Evolutionary conservation across 2,888 invertebrate genomes (phyloP).

Genomic region (Tanaodytes sp.): DNA sequence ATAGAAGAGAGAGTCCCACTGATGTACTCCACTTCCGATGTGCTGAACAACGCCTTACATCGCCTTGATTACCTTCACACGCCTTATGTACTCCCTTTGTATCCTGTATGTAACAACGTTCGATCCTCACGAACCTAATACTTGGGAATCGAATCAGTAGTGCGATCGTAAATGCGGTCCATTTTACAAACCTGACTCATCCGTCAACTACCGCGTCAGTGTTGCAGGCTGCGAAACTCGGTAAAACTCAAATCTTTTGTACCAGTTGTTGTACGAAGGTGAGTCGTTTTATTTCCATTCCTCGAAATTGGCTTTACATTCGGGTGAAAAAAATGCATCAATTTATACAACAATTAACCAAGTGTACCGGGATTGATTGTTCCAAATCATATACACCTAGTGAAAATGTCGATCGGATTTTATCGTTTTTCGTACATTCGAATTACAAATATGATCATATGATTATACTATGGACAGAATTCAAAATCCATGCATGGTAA

Average conservation of each 20-base stretch:
- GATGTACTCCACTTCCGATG: constrained; percentile 72
- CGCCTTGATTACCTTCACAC: constrained; percentile 68
- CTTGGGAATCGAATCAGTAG: constrained; percentile 56
- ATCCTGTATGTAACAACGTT: constrained; percentile 64
- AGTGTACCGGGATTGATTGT: too few relatives aligned
- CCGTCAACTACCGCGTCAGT: constrained; percentile 56
- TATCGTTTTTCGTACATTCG: too few relatives aligned
- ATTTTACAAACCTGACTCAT: constrained; percentile 56
- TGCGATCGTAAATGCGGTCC: constrained; percentile 50
- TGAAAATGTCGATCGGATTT: too few relatives aligned
- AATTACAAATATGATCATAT: too few relatives aligned
- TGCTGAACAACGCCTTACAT: constrained; percentile 72
- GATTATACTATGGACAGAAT: too few relatives aligned
- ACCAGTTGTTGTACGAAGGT: constrained; percentile 66
- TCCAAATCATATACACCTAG: too few relatives aligned
- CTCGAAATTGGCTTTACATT: too few relatives aligned
- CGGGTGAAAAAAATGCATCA: too few relatives aligned
- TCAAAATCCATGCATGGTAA: too few relatives aligned
- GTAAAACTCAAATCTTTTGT: constrained; percentile 64
- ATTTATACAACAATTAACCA: too few relatives aligned
- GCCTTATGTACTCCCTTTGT: constrained; percentile 63
- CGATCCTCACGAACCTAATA: constrained; percentile 63
- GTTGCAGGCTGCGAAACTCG: constrained; percentile 60
- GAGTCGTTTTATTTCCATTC: constrained; percentile 60
- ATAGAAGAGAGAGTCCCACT: constrained; percentile 72